A percentile compares a stretch with the other conserved stretches of the same genome.
phyloP scores from a whole-genome alignment of 1,140 invertebrate species.

The Rhagoletis zephyria region DNA sequence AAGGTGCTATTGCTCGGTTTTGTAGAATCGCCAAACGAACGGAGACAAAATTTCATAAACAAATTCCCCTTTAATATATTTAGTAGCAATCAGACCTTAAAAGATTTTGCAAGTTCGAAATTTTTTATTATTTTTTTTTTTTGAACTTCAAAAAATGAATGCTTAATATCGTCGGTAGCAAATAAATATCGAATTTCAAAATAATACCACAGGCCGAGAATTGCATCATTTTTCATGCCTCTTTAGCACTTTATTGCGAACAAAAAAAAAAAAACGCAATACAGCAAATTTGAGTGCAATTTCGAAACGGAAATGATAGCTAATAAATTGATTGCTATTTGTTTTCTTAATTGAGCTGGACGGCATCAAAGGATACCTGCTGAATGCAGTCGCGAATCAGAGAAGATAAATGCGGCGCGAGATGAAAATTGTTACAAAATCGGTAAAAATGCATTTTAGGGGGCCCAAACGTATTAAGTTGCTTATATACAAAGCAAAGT shows the following conservation, averaged over 20 bases:
- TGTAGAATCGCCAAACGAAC: too few relatives aligned
- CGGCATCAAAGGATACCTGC: neutral
- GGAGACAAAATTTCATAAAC: too few relatives aligned
- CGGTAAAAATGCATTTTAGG: neutral
- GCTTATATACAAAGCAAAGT: neutral
- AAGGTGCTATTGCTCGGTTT: too few relatives aligned
- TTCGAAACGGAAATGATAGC: constrained; percentile 29
- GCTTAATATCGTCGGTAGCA: neutral
- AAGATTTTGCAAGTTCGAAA: too few relatives aligned
- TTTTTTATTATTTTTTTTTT: too few relatives aligned
- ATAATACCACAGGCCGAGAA: neutral
- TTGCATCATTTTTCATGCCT: neutral
- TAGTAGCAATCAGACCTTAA: too few relatives aligned
- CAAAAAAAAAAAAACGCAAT: neutral
- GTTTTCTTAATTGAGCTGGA: constrained; percentile 56
- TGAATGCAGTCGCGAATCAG: neutral
- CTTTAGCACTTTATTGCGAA: neutral
- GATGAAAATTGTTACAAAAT: neutral
- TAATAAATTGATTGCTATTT: constrained; percentile 57
- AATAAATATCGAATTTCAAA: constrained; percentile 53
- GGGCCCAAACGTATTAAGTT: neutral
- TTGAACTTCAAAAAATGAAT: too few relatives aligned
- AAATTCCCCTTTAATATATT: too few relatives aligned
- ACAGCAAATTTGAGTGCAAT: neutral
- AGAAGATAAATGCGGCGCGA: neutral